phyloP scores from a whole-genome alignment of 1,140 invertebrate species.

The Stenopsyche tienmushanensis region DNA sequence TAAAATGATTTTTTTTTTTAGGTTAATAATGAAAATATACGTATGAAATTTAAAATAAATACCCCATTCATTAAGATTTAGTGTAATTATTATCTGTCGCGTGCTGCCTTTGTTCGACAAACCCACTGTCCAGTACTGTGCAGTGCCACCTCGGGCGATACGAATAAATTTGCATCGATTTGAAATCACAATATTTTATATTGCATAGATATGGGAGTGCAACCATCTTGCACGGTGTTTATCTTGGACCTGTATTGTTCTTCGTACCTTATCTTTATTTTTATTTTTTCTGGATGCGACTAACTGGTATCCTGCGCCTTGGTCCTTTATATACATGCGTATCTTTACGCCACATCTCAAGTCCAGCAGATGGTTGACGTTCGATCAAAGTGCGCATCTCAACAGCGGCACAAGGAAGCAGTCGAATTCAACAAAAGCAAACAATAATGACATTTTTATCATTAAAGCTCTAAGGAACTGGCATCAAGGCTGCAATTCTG shows the following conservation, averaged over 20 bases:
- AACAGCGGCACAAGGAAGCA: no score
- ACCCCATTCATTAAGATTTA: no score
- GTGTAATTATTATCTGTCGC: not conserved
- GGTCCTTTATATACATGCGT: not conserved
- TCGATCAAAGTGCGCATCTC: not conserved
- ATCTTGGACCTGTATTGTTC: slow-evolving; percentile 31
- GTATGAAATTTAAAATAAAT: no score
- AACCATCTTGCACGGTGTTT: slow-evolving; percentile 25
- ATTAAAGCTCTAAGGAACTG: no score
- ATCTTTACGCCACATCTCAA: not conserved
- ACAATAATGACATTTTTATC: no score
- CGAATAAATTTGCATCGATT: slow-evolving; percentile 43
- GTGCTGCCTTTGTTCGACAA: not conserved
- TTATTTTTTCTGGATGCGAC: slow-evolving; percentile 8
- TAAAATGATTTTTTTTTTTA: no score
- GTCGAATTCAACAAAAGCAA: no score
- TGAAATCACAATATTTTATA: slow-evolving; percentile 40
- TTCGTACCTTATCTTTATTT: slow-evolving; percentile 12
- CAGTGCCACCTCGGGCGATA: slow-evolving; percentile 35
- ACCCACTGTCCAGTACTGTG: slow-evolving; percentile 10
- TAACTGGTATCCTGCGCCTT: not conserved
- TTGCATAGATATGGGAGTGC: slow-evolving; percentile 31
- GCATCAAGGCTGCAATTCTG: no score
- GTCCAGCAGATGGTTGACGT: not conserved
- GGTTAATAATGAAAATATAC: no score